A percentile compares a stretch with the other conserved stretches of the same genome.
These are phyloP conservation scores for Hippocampus zosterae DNA, from an alignment of 2,113 vertebrate species.

Conservation along the genomic window DNA sequence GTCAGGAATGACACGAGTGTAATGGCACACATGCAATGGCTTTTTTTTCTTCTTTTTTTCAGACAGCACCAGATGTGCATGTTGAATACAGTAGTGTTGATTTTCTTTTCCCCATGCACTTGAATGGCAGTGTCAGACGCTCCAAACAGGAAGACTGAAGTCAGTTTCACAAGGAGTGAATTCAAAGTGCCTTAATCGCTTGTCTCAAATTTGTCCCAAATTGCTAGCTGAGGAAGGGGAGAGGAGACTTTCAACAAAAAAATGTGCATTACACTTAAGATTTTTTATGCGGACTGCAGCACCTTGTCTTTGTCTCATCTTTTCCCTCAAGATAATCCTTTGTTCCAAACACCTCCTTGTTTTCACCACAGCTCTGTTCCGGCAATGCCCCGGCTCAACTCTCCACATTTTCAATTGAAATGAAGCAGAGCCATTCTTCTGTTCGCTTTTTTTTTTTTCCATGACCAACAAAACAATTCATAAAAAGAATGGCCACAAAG, in stretches of 20 bases:
- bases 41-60: constrained; percentile 14
- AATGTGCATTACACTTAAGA: constrained; percentile 1
- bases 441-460: background rate
- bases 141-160: constrained; percentile 41
- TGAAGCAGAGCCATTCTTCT: background rate
- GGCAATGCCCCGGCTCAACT: background rate
- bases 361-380: constrained; percentile 6
- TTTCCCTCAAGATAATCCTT: background rate
- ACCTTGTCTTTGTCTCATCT: constrained; percentile 6
- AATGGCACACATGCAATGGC: constrained; percentile 52
- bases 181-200: constrained; percentile 48
- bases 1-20: constrained; percentile 58
- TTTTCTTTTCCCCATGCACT: constrained; percentile 29
- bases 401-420: background rate
- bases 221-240: constrained; percentile 21
- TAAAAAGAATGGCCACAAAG: no score
- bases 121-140: constrained; percentile 44
- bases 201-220: constrained; percentile 41
- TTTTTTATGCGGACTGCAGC: constrained; percentile 26
- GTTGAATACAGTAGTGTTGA: constrained; percentile 33
- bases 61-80: constrained; percentile 58
- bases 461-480: background rate
- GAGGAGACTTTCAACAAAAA: constrained; percentile 15
- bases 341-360: constrained; percentile 4
- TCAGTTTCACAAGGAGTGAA: constrained; percentile 42